These are phyloP conservation scores for Patagioenas fasciata DNA, from an alignment of 2,113 vertebrate genomes.

Conservation along the genomic window DNA sequence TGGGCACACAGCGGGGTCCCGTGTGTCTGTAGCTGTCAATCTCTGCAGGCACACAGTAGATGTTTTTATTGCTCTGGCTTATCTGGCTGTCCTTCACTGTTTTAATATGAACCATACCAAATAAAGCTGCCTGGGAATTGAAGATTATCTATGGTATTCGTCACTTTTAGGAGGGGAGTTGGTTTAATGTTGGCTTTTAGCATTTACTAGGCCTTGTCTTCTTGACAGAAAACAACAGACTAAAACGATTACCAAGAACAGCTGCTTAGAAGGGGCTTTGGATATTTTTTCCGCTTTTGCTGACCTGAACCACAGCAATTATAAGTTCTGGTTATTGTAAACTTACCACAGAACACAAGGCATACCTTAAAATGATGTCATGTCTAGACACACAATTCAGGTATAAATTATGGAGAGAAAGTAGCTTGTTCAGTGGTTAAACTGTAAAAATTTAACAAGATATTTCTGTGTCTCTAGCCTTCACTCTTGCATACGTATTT, in stretches of 20 bases:
- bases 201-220: constrained; percentile 57
- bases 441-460: constrained; percentile 77
- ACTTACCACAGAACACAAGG: constrained; percentile 71
- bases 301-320: constrained; percentile 60
- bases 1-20: background rate
- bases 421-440: constrained; percentile 74
- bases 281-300: constrained; percentile 49
- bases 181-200: constrained; percentile 29
- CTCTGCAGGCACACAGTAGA: background rate
- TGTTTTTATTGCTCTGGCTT: constrained; percentile 15
- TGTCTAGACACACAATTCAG: constrained; percentile 82
- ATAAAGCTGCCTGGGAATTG: constrained; percentile 30
- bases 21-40: background rate
- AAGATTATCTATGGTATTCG: constrained; percentile 37
- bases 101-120: constrained; percentile 53
- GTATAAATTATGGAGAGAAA: constrained; percentile 78
- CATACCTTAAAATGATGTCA: constrained; percentile 79
- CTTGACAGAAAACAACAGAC: constrained; percentile 68
- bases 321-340: constrained; percentile 75
- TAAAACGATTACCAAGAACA: constrained; percentile 56
- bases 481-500: constrained; percentile 30
- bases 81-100: constrained; percentile 12
- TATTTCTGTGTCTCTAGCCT: constrained; percentile 69
- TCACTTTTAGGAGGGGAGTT: constrained; percentile 19
- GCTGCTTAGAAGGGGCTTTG: constrained; percentile 42